Conservation (phyloP, 2,888 invertebrate genomes). For the Melanotus villosus region DNA sequence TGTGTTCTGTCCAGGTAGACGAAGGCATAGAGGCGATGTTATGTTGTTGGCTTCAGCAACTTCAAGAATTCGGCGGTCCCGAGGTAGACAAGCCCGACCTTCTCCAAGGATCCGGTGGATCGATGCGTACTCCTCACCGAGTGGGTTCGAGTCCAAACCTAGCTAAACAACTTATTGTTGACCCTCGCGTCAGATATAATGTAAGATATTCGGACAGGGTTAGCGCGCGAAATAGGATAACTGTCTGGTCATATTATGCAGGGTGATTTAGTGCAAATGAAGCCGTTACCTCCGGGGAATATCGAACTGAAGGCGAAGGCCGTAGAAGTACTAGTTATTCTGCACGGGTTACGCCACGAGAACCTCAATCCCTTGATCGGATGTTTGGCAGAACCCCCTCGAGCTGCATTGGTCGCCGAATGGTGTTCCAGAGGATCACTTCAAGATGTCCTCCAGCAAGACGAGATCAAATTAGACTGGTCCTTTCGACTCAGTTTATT, state of each 20-base stretch:
- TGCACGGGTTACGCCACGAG: slow-evolving; percentile 91
- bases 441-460: slow-evolving; percentile 89
- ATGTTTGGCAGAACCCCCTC: slow-evolving; percentile 82
- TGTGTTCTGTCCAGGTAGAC: slow-evolving; percentile 72
- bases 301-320: slow-evolving; percentile 87
- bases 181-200: slow-evolving; percentile 87
- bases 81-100: slow-evolving; percentile 89
- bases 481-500: slow-evolving; percentile 93
- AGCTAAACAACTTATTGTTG: slow-evolving; percentile 74
- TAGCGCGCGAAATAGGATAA: too few relatives aligned
- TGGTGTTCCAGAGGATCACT: slow-evolving; percentile 91
- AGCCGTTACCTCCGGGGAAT: slow-evolving; percentile 76
- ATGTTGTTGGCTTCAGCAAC: slow-evolving; percentile 87
- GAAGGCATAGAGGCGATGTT: slow-evolving; percentile 91
- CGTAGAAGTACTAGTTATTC: slow-evolving; percentile 82
- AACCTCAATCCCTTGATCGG: slow-evolving; percentile 93
- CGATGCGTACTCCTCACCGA: slow-evolving; percentile 71
- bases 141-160: slow-evolving; percentile 71
- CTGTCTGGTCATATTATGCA: slow-evolving; percentile 62
- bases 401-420: slow-evolving; percentile 88
- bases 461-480: slow-evolving; percentile 95
- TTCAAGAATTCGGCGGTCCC: slow-evolving; percentile 87
- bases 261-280: slow-evolving; percentile 93
- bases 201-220: slow-evolving; percentile 70
- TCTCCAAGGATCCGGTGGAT: slow-evolving; percentile 82